Percentiles rank a stretch among this genome's conserved stretches.
Evolutionary conservation across 1,140 invertebrate genomes (phyloP).

Genomic region (Diorhabda sublineata): DNA sequence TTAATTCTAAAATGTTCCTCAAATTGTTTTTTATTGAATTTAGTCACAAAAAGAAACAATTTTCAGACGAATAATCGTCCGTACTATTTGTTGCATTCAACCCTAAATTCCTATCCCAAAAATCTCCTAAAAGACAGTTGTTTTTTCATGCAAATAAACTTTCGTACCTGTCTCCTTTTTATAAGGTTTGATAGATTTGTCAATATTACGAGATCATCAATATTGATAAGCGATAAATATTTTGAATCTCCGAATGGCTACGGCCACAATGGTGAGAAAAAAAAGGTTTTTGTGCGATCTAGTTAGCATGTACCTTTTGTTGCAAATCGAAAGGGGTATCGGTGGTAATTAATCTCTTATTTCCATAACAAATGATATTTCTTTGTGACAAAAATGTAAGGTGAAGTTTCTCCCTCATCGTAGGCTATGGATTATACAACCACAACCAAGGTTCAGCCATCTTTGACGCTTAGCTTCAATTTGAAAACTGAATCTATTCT

Average conservation of each 20-base stretch:
- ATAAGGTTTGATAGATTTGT: slow-evolving; percentile 31
- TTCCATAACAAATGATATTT: background rate
- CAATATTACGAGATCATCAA: slow-evolving; percentile 35
- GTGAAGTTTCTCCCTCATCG: background rate
- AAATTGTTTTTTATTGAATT: no score
- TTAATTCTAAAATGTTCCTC: no score
- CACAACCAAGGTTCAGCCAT: no score
- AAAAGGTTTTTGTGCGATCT: slow-evolving; percentile 27
- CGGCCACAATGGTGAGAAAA: slow-evolving; percentile 19
- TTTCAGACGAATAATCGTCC: no score
- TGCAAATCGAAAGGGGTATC: background rate
- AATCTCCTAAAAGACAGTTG: slow-evolving; percentile 10
- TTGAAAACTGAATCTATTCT: background rate
- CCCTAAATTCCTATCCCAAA: background rate
- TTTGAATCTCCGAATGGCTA: slow-evolving; percentile 33
- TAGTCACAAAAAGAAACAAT: no score
- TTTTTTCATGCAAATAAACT: slow-evolving; percentile 19
- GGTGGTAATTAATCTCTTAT: background rate
- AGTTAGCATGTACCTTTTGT: slow-evolving; percentile 26
- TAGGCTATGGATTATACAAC: no score
- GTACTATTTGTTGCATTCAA: no score
- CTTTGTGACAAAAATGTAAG: background rate
- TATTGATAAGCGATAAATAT: slow-evolving; percentile 38
- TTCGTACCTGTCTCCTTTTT: background rate
- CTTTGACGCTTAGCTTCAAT: no score